Conservation (phyloP, 2,888 invertebrate genomes). For the Brenthis ino region DNA sequence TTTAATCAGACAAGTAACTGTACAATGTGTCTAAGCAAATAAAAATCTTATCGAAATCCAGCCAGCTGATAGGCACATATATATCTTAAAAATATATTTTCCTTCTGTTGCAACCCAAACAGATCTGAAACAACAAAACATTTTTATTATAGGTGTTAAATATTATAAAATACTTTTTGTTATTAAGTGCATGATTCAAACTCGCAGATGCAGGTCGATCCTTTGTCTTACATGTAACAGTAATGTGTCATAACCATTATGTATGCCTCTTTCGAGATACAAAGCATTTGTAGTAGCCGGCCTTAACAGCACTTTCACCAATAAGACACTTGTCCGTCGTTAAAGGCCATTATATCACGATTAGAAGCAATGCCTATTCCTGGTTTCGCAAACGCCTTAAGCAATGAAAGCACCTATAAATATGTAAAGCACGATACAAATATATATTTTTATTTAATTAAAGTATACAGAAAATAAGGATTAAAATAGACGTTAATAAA, state of each 20-base stretch:
- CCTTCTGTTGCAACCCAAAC: too few relatives aligned
- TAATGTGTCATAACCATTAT: constrained; percentile 40
- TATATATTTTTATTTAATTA: background rate
- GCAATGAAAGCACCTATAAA: constrained; percentile 36
- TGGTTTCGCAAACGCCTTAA: constrained; percentile 51
- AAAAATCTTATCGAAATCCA: too few relatives aligned
- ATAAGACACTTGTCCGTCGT: constrained; percentile 55
- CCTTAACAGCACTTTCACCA: constrained; percentile 57
- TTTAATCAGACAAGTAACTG: too few relatives aligned
- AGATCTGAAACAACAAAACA: too few relatives aligned
- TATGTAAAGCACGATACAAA: constrained; percentile 12
- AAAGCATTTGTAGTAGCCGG: constrained; percentile 36
- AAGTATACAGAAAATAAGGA: too few relatives aligned
- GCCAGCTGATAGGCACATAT: too few relatives aligned
- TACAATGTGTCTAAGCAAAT: too few relatives aligned
- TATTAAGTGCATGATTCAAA: constrained; percentile 31
- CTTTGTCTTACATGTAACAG: constrained; percentile 39
- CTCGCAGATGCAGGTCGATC: constrained; percentile 37
- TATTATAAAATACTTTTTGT: background rate
- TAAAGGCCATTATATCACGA: constrained; percentile 60
- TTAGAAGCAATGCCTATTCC: constrained; percentile 52
- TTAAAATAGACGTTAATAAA: too few relatives aligned
- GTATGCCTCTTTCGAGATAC: constrained; percentile 34
- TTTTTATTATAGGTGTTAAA: too few relatives aligned
- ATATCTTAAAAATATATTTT: too few relatives aligned